Conservation (phyloP, 2,797 vertebrate genomes). For the Pseudochromis fuscus region DNA sequence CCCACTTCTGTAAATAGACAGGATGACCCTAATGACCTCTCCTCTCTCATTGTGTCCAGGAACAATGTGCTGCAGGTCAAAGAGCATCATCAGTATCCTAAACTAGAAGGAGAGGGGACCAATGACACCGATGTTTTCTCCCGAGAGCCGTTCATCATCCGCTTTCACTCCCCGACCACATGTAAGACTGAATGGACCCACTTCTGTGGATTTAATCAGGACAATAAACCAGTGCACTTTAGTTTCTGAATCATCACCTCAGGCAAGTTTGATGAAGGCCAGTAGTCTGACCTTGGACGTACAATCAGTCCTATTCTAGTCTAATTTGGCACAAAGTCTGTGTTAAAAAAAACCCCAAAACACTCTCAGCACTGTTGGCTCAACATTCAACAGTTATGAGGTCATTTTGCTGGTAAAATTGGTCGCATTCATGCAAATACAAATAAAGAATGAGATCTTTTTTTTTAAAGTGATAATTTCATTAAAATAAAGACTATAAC, state of each 20-base stretch:
- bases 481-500: too few species aligned
- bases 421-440: too few species aligned
- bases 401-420: too few species aligned
- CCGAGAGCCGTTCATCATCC: constrained; percentile 86
- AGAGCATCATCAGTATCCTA: constrained; percentile 83
- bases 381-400: too few species aligned
- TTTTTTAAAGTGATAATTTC: too few species aligned
- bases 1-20: fast-evolving
- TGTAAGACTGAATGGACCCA: constrained; percentile 66
- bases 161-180: constrained; percentile 83
- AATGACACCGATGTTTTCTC: constrained; percentile 81
- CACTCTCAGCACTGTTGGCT: too few species aligned
- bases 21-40: neutral
- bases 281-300: neutral
- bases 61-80: constrained; percentile 81
- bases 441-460: too few species aligned
- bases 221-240: neutral
- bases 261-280: too few species aligned
- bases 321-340: neutral
- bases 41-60: constrained; percentile 63
- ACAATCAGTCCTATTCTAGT: too few species aligned
- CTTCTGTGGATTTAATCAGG: neutral
- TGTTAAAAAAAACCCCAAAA: too few species aligned
- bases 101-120: constrained; percentile 56
- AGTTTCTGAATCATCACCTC: neutral